A percentile compares a stretch with the other conserved stretches of the same genome.
These are phyloP conservation scores for Antedon mediterranea DNA, from an alignment of 53 echinoderm and acorn worm genomes.

Conservation along the genomic window DNA sequence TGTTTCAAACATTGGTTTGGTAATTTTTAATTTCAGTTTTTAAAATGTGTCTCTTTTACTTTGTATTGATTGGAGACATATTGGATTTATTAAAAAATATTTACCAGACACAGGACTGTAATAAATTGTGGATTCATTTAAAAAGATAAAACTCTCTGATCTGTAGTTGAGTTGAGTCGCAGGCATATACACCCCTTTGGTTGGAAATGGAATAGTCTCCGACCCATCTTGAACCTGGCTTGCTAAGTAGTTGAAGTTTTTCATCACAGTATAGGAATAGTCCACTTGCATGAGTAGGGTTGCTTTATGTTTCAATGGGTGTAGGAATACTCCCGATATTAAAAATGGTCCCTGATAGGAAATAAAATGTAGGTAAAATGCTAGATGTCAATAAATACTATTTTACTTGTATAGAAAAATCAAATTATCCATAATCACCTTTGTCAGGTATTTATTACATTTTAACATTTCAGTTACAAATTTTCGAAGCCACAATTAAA, in stretches of 20 bases:
- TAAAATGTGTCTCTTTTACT: too few species aligned
- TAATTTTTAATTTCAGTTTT: too few species aligned
- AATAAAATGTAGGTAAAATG: too few species aligned
- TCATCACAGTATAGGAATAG: not conserved
- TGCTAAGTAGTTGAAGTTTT: not conserved
- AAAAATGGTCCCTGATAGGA: not conserved
- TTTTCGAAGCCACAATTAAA: too few species aligned
- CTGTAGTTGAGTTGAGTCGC: not conserved
- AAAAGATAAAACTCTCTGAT: not conserved
- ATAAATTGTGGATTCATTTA: not conserved
- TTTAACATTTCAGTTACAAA: too few species aligned
- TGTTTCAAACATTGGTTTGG: too few species aligned
- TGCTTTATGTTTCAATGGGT: not conserved
- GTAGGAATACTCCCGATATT: not conserved
- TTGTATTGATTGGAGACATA: too few species aligned
- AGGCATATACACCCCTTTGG: not conserved
- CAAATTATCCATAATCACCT: too few species aligned
- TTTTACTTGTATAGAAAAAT: too few species aligned
- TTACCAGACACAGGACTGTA: not conserved
- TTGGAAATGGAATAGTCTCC: not conserved
- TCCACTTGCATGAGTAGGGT: not conserved
- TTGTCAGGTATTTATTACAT: too few species aligned
- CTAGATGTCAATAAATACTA: too few species aligned
- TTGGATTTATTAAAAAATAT: too few species aligned
- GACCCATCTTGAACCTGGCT: not conserved